Base-by-base conservation (phyloP, 2,797 vertebrate species). In the Cephalopachus bancanus region DNA sequence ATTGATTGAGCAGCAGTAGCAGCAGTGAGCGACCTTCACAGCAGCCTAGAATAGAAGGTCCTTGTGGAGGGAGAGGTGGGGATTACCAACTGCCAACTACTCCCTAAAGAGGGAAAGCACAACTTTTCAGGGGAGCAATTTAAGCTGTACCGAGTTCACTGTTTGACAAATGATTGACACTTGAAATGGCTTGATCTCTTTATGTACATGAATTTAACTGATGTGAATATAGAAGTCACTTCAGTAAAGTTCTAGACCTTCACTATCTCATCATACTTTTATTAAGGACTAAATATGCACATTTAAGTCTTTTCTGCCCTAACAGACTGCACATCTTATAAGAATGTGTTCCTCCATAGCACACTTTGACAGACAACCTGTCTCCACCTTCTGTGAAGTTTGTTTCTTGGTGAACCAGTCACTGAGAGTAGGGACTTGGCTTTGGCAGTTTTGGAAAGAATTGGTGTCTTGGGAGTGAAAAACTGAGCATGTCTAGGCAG, bases 141-240 rank as follows among this genome's bases (percentile, higher is more conserved):
- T 30, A 88, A 93, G 80, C 16, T 17, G 28, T 1, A 67, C 10
- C 59, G 67, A 26, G 6, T 83, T 80, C 15, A 89, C 75, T 91
- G 96, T 95, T 30, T 37, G 20, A 65, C 19, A 76, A 44, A 19
- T 81, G 64, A 84, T 26, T 11, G 7, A 80, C 83, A 89, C 17
- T 62, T 69, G 51, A 53, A 74, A 28, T 84, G 74, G 11, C 16
- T 83, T 83, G 7, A 0, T 91, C 60, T 76, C 30, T 72, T 91
- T 15, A 74, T 55, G 86, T 12, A 26, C 1, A 17, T 22, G 16
- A 81, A 91, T 84, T 92, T 67, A 67, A 62, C 26, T 93, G 72
- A 81, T 51, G 22, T 72, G n/a, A 91, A 95, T 81, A 80, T 57
- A 76, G 53, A 67, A 69, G 69, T 83, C 19, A 86, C 8, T 80